Evolutionary conservation across 2,888 invertebrate genomes (phyloP).

Genomic region (Chrysomela aeneicollis): DNA sequence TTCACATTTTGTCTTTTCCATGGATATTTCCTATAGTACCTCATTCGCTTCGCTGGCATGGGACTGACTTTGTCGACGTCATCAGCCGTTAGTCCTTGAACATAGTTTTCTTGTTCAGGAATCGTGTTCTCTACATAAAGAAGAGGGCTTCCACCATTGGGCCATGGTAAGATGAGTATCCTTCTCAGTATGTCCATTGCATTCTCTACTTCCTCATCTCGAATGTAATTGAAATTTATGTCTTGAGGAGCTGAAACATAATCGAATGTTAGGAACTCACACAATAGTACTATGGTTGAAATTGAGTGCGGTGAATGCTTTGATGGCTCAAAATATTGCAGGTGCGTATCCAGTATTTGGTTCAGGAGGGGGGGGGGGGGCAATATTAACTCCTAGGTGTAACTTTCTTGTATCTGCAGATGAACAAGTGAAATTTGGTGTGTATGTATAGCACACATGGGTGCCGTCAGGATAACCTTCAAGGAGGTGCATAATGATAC

Average conservation of each 20-base stretch:
- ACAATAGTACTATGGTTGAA: too few species aligned
- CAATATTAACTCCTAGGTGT: too few species aligned
- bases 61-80: constrained; percentile 22
- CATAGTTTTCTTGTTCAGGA: background rate
- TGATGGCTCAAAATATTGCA: too few species aligned
- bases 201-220: constrained; percentile 41
- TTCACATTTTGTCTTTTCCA: constrained; percentile 68
- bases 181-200: constrained; percentile 40
- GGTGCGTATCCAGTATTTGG: too few species aligned
- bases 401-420: too few species aligned
- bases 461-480: too few species aligned
- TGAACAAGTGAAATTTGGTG: too few species aligned
- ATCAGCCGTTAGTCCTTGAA: background rate
- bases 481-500: too few species aligned
- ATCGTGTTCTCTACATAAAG: constrained; percentile 54
- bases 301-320: too few species aligned
- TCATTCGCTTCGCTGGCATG: constrained; percentile 62
- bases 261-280: too few species aligned
- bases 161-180: constrained; percentile 54
- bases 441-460: too few species aligned
- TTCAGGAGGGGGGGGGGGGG: too few species aligned
- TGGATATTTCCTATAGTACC: constrained; percentile 69
- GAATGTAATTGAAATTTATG: constrained; percentile 20
- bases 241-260: constrained; percentile 1
- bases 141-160: constrained; percentile 54